Evolutionary conservation across 2,888 invertebrate genomes (phyloP).

Genomic region (Campopleginae sp.): DNA sequence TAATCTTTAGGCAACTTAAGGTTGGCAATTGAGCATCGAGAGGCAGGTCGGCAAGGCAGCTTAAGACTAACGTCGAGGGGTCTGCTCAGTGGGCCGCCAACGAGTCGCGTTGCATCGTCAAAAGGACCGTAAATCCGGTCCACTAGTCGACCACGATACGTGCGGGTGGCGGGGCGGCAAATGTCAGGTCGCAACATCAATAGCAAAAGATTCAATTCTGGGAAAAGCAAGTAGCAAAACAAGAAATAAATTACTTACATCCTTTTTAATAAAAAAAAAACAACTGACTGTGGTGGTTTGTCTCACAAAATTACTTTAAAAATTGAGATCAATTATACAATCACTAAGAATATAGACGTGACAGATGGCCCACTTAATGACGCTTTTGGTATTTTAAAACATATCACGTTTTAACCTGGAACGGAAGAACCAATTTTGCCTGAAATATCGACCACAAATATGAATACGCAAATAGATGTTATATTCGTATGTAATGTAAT

Average conservation of each 20-base stretch:
- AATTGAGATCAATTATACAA: conserved; percentile 63
- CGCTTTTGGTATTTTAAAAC: too few relatives aligned
- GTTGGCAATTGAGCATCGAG: too few relatives aligned
- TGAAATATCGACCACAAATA: conserved; percentile 49
- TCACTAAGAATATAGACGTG: conserved; percentile 73
- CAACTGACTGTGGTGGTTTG: conserved; percentile 70
- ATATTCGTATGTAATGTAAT: conserved; percentile 53
- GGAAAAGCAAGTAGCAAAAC: conserved; percentile 42
- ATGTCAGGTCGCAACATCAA: too few relatives aligned
- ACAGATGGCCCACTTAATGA: conserved; percentile 63
- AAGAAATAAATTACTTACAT: too few relatives aligned
- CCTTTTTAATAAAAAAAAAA: conserved; percentile 64
- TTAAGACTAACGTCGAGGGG: too few relatives aligned
- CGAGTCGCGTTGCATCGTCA: too few relatives aligned
- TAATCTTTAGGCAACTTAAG: too few relatives aligned
- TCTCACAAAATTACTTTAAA: conserved; percentile 67
- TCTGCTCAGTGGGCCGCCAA: too few relatives aligned
- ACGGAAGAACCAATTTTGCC: conserved; percentile 39
- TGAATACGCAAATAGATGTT: conserved; percentile 62
- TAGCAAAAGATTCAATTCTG: conserved; percentile 60
- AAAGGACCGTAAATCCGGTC: too few relatives aligned
- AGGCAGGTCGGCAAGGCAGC: too few relatives aligned
- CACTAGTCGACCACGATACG: too few relatives aligned
- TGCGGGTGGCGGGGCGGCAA: too few relatives aligned
- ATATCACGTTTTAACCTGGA: conserved; percentile 62